Percentiles rank a stretch among this genome's conserved stretches.
phyloP scores from a whole-genome alignment of 2,888 invertebrate species.

The Leucozona laternaria region DNA sequence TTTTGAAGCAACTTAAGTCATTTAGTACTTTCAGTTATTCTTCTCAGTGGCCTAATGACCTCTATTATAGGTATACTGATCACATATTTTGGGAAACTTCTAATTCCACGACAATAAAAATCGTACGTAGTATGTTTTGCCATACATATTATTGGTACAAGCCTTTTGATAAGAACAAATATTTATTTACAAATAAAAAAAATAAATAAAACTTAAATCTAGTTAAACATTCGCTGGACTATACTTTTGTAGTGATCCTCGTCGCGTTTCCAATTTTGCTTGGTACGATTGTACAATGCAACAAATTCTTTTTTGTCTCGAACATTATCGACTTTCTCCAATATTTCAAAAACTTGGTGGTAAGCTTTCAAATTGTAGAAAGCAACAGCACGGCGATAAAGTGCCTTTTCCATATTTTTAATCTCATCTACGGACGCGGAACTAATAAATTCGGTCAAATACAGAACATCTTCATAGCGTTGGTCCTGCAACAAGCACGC shows the following conservation, averaged over 20 bases:
- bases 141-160: not conserved
- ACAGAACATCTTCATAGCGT: slow-evolving; percentile 88
- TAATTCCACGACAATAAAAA: too few relatives aligned
- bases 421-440: slow-evolving; percentile 76
- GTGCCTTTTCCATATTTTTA: slow-evolving; percentile 83
- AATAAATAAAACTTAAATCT: slow-evolving; percentile 21
- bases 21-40: too few relatives aligned
- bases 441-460: slow-evolving; percentile 85
- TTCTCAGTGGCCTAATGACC: too few relatives aligned
- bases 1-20: too few relatives aligned
- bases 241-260: slow-evolving; percentile 85
- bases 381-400: slow-evolving; percentile 84
- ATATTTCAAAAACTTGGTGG: slow-evolving; percentile 87
- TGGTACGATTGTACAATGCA: slow-evolving; percentile 85
- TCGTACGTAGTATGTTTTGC: too few relatives aligned
- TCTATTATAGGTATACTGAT: too few relatives aligned
- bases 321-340: slow-evolving; percentile 84
- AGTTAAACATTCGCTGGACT: slow-evolving; percentile 85
- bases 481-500: slow-evolving; percentile 90
- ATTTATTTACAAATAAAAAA: slow-evolving; percentile 28
- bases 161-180: not conserved
- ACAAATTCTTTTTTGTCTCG: slow-evolving; percentile 88
- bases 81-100: too few relatives aligned
- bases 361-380: slow-evolving; percentile 86
- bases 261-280: slow-evolving; percentile 86